Evolutionary conservation across 2,113 vertebrate genomes (phyloP), one percentile per base, ranked within the genome.

Genomic region (Nanorana parkeri): DNA sequence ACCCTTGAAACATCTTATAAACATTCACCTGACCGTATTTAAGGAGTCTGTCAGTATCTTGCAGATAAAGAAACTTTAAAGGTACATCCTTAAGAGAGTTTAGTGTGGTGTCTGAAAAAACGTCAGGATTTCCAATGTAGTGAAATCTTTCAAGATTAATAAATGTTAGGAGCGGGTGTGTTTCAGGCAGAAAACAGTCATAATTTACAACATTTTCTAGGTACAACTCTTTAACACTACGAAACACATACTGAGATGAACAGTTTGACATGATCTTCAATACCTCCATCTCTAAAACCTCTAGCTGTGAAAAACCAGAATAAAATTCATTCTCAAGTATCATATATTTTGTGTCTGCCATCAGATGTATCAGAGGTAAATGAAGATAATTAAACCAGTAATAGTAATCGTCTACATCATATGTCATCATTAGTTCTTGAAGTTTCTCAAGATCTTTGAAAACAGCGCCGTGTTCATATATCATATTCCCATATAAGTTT

Each of bases 391-490:
- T n/a, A 21, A 20, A 71, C 21, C 51, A 23, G 8, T 71, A 8
- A 5, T 15, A 8, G 20, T 23, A 16, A 20, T 55, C 17, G 23
- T 28, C n/a, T 21, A 17, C 5, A 68, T 26, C 17, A 23, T 55
- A 78, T 21, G n/a, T 52, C 36, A 72, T 19, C 4, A 15, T 51
- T 21, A 80, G 63, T 47, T 80, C 78, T 54, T 80, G 32, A 61
- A 80, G 68, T 17, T 52, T 20, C 16, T 11, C 1, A 8, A 78
- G 63, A 56, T 78, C 51, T 10, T 11, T n/a, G 32, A 78, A 78
- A 10, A 68, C 78, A 3, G 52, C 4, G n/a, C 52, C 19, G n/a
- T 72, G 19, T 5, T 23, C 10, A 15, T n/a, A 24, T 63, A 80
- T 17, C 17, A 16, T 4, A 71, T 80, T 80, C 21, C 32, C 68